Base-by-base conservation (phyloP, 2,113 vertebrate genomes). In the Pelvicachromis taeniatus region DNA sequence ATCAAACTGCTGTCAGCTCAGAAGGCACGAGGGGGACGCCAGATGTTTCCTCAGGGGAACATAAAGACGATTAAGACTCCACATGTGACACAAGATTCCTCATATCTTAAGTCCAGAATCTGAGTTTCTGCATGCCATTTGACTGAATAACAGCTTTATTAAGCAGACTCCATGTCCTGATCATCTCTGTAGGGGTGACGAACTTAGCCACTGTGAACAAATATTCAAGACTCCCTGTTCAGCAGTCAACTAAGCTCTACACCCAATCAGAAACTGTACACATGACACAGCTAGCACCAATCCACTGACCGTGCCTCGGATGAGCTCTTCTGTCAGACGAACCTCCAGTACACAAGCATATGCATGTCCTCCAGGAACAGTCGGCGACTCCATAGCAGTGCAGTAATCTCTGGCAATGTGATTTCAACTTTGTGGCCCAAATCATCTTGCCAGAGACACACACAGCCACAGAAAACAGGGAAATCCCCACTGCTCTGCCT, bases 321-420 rank as follows among this genome's bases (percentile, higher is more conserved):
- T 23, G 8, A 52, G 29, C 13, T 53, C 4, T 16, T 16, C n/a
- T n/a, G n/a, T 68, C 38, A 33, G 16, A 17, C 6, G 13, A 85
- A 35, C 4, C 58, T 83, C 56, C 17, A 52, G 19, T 52, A 35
- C 56, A 19, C 61, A 52, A 53, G 55, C 38, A 12, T 21, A 7
- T 42, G 14, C 11, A 3, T 68, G 5, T 82, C 68, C 38, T 58
- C 73, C 2, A 81, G 54, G 70, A 86, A 78, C 59, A 33, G 77
- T 3, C 7, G 82, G 16, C 7, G 42, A 58, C 68, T 16, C 85
- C 14, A 1, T 59, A 19, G 88, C 85, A 95, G 95, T 94, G 97
- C 97, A 97, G 97, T 97, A 99, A 98, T 98, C 98, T 97, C 98
- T 98, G 98, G 98, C 98, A 98, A 98, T 99, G 98, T 98, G 97